phyloP scores from a whole-genome alignment of 2,113 vertebrate species.

The Megatriorchis doriae region DNA sequence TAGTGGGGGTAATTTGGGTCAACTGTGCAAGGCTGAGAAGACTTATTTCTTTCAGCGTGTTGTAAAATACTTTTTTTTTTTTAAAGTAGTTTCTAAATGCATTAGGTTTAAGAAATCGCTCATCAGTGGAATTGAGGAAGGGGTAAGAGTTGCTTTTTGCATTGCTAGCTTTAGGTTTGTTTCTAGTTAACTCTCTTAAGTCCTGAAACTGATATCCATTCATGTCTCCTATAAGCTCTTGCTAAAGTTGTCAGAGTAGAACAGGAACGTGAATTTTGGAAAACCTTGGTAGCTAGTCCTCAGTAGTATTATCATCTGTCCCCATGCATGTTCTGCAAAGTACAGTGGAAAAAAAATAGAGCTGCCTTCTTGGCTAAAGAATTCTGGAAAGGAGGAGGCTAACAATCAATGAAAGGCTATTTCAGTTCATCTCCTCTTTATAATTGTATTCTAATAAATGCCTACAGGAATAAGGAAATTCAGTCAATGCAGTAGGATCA shows the following conservation, averaged over 20 bases:
- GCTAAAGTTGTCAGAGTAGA: not conserved
- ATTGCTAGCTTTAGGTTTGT: not conserved
- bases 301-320: not conserved
- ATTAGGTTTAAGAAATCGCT: not conserved
- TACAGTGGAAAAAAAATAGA: not conserved
- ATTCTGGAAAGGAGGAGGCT: not conserved
- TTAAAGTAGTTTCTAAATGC: not conserved
- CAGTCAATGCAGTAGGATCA: not conserved
- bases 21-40: not conserved
- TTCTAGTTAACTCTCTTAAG: not conserved
- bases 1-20: not conserved
- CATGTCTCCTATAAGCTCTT: not conserved
- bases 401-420: not conserved
- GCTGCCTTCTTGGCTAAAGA: not conserved
- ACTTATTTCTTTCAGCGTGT: not conserved
- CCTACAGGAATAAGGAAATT: not conserved
- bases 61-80: not conserved
- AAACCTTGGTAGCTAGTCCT: not conserved
- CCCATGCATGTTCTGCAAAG: not conserved
- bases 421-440: not conserved
- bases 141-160: not conserved
- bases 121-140: not conserved
- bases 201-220: not conserved
- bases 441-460: not conserved
- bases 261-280: not conserved